Evolutionary conservation across 2,888 invertebrate genomes (phyloP), one percentile per base, ranked within the genome.

Genomic region (Apamea crenata): DNA sequence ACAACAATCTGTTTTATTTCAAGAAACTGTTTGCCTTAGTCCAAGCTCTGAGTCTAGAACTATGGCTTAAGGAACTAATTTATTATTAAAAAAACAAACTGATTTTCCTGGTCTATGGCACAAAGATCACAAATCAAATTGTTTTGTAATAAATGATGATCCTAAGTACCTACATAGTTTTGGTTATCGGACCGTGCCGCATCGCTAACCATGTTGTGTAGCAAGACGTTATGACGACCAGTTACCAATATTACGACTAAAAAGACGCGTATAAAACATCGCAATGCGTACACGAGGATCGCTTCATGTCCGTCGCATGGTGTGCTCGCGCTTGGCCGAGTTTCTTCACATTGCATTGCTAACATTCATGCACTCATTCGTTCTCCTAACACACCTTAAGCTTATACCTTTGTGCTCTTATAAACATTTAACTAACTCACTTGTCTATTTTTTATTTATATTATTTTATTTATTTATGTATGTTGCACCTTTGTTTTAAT

Each of bases 251-350:
- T 53, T 29, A 59, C 5, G 16, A 72, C 40, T 29, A 47, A 53
- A 80, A 80, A 77, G 87, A 84, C 85, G 81, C 80, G 77, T 89
- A 85, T 89, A 63, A 80, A 77, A 78, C 65, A 53, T 44, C 53
- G 59, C 81, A 82, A 78, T 84, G 74, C 56, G 32, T 73, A 63
- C 63, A 67, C 74, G 32, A 66, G 56, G 53, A 78, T 78, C 74
- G 86, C 84, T 90, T 85, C 74, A 80, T 88, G 85, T 79, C 86
- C 80, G 77, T 74, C 79, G 90, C 91, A 90, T 89, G 91, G 88
- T 92, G 81, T 91, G 92, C 89, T 82, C 85, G 81, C 70, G 84
- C 89, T 89, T 87, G 69, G 71, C 79, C 82, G 83, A 77, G 36
- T 87, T 84, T 74, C 80, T 86, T 81, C 81, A 78, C 77, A 77